Conservation (phyloP, 2,113 vertebrate genomes). For the Jaculus jaculus region DNA sequence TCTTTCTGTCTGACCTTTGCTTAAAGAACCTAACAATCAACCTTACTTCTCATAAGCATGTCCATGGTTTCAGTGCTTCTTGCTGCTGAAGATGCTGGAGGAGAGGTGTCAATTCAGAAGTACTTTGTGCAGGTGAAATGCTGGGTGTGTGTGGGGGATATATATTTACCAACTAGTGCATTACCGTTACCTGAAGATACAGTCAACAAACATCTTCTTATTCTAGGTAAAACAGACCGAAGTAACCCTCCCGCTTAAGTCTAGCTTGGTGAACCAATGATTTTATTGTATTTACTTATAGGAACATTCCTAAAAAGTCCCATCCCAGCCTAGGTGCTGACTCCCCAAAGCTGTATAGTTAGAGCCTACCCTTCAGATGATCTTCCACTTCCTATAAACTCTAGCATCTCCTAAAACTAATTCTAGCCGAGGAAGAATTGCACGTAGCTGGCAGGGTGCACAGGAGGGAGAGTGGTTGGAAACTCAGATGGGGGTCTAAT, state of each 20-base stretch:
- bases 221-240: not conserved
- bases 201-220: not conserved
- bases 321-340: not conserved
- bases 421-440: not conserved
- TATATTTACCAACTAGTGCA: not conserved
- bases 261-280: not conserved
- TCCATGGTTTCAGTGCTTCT: not conserved
- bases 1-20: constrained; percentile 15
- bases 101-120: not conserved
- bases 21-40: constrained; percentile 10
- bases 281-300: not conserved
- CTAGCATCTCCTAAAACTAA: not conserved
- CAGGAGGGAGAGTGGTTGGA: not conserved
- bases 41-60: constrained; percentile 19
- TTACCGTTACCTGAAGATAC: not conserved
- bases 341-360: not conserved
- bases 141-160: not conserved
- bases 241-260: not conserved
- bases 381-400: not conserved
- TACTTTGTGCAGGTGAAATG: not conserved
- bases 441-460: not conserved
- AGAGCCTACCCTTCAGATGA: not conserved
- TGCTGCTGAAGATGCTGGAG: constrained; percentile 14
- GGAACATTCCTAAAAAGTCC: not conserved
- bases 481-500: not conserved